Evolutionary conservation across 2,888 invertebrate species (phyloP).

Genomic region (Standfussiana lucernea): DNA sequence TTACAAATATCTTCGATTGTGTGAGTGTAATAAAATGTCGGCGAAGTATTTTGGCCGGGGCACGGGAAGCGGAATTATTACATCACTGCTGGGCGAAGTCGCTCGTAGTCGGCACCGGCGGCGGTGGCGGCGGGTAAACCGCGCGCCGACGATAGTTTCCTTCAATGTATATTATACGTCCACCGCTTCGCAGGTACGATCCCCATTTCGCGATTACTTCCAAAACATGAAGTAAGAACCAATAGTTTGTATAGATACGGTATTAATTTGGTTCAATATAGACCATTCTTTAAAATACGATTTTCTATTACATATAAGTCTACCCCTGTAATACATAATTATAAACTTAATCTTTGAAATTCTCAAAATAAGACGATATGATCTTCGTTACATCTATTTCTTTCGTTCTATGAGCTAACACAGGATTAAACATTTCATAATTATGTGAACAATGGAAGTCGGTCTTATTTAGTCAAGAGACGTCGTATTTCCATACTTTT

Average conservation of each 20-base stretch:
- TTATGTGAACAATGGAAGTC: slow-evolving; percentile 40
- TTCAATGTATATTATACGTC: slow-evolving; percentile 31
- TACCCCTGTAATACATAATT: not conserved
- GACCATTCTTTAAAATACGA: slow-evolving; percentile 10
- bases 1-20: slow-evolving; percentile 59
- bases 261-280: slow-evolving; percentile 7
- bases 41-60: slow-evolving; percentile 59
- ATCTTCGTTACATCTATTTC: slow-evolving; percentile 13
- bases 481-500: slow-evolving; percentile 38
- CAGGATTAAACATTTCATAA: slow-evolving; percentile 7
- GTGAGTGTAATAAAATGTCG: slow-evolving; percentile 64
- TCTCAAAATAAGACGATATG: not conserved
- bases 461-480: slow-evolving; percentile 48
- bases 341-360: not conserved
- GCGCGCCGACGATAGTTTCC: slow-evolving; percentile 40
- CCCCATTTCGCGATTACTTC: slow-evolving; percentile 48
- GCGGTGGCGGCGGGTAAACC: slow-evolving; percentile 13
- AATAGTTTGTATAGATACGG: slow-evolving; percentile 15
- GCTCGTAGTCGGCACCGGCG: slow-evolving; percentile 6
- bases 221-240: slow-evolving; percentile 39
- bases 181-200: slow-evolving; percentile 37
- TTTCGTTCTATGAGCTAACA: not conserved
- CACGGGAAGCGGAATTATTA: slow-evolving; percentile 56
- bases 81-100: slow-evolving; percentile 45
- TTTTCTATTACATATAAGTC: not conserved